A percentile compares a stretch with the other conserved stretches of the same genome.
These are phyloP conservation scores for Paramormyrops kingsleyae DNA, from an alignment of 2,113 vertebrate species.

Conservation along the genomic window DNA sequence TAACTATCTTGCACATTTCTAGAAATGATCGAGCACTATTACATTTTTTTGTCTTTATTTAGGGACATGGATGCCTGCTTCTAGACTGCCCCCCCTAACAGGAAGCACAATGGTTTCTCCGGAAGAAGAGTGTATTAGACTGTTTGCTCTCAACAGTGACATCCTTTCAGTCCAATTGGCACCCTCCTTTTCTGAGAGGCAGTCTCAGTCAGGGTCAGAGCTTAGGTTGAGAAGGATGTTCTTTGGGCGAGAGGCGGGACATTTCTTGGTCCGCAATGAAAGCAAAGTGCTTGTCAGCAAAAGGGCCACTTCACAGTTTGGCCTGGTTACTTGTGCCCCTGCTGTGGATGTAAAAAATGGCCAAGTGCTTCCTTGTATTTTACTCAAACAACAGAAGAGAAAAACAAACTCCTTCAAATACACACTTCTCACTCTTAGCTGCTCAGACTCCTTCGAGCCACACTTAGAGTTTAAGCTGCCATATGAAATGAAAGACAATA, in stretches of 20 bases:
- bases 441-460: constrained; percentile 55
- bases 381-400: constrained; percentile 55
- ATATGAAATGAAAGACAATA: constrained; percentile 57
- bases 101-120: not conserved
- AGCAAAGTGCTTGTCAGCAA: constrained; percentile 46
- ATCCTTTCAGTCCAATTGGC: constrained; percentile 66
- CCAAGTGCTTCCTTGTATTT: constrained; percentile 62
- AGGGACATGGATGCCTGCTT: not conserved
- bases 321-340: constrained; percentile 61
- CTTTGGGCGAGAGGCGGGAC: constrained; percentile 52
- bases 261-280: constrained; percentile 60
- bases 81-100: not conserved
- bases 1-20: not conserved
- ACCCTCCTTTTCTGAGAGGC: constrained; percentile 26
- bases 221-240: constrained; percentile 58
- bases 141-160: constrained; percentile 67
- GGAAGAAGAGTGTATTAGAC: constrained; percentile 7
- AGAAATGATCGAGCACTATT: not conserved
- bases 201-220: constrained; percentile 28
- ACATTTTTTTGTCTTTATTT: not conserved
- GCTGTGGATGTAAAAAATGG: constrained; percentile 59
- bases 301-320: constrained; percentile 37
- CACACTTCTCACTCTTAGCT: constrained; percentile 61
- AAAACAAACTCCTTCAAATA: constrained; percentile 52
- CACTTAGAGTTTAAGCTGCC: constrained; percentile 64